phyloP scores from a whole-genome alignment of 2,888 invertebrate genomes.

The Argynnis bischoffii region DNA sequence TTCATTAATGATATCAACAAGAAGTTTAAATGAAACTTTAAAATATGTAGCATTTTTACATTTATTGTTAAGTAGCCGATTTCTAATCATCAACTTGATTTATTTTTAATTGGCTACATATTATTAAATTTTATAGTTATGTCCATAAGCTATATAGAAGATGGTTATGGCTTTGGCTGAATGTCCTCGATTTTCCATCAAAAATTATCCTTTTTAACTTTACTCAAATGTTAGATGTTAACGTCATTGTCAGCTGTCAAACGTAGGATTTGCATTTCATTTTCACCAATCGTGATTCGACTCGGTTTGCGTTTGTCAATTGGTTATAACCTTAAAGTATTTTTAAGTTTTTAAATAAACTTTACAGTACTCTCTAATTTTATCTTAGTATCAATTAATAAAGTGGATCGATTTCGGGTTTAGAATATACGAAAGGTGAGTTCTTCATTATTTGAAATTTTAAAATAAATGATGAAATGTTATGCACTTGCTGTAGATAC shows the following conservation, averaged over 20 bases:
- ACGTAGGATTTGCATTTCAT: not conserved
- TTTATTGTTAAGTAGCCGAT: too few relatives aligned
- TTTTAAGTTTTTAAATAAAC: not conserved
- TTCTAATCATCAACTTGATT: too few relatives aligned
- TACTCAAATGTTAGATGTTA: not conserved
- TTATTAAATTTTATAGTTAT: slow-evolving; percentile 1
- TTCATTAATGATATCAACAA: not conserved
- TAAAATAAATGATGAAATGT: slow-evolving; percentile 6
- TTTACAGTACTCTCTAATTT: slow-evolving; percentile 6
- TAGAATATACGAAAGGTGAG: not conserved
- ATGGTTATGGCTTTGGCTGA: not conserved
- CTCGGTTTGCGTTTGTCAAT: not conserved
- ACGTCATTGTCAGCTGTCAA: slow-evolving; percentile 16
- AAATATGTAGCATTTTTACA: too few relatives aligned
- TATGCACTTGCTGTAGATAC: slow-evolving; percentile 3
- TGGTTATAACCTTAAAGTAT: slow-evolving; percentile 8
- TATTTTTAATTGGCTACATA: too few relatives aligned
- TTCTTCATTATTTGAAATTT: not conserved
- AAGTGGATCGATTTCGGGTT: not conserved
- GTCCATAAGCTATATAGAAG: too few relatives aligned
- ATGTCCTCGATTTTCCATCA: not conserved
- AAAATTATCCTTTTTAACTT: not conserved
- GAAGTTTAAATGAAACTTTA: too few relatives aligned
- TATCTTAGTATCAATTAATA: not conserved
- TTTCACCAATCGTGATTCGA: not conserved